Conservation (phyloP, 1,140 invertebrate species). For the Diorhabda elongata region DNA sequence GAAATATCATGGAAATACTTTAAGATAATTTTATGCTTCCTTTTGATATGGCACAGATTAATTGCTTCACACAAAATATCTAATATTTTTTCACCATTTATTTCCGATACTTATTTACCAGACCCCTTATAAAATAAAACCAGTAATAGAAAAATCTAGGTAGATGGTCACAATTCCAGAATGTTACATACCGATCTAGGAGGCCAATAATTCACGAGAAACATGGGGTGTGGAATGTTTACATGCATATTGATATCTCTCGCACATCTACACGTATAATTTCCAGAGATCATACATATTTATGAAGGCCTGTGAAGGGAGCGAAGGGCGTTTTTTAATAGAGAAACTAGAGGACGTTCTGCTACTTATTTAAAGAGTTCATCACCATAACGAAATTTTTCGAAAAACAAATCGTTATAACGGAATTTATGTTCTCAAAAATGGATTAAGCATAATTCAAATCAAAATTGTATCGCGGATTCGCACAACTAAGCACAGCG, state of each 20-base stretch:
- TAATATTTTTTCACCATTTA: too few species aligned
- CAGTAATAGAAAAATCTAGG: conserved; percentile 9
- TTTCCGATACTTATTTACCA: too few species aligned
- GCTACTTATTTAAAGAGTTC: not conserved
- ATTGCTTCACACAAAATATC: too few species aligned
- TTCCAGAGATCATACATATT: conserved; percentile 40
- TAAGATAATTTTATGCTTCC: too few species aligned
- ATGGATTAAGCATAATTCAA: too few species aligned
- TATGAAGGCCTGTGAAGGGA: conserved; percentile 29
- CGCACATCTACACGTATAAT: conserved; percentile 46
- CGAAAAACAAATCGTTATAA: too few species aligned
- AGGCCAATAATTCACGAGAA: conserved; percentile 38
- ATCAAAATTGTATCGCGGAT: too few species aligned
- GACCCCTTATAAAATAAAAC: not conserved
- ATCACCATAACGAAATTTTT: too few species aligned
- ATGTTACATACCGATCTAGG: conserved; percentile 34
- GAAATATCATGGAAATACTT: too few species aligned
- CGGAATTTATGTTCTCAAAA: too few species aligned
- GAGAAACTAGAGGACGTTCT: not conserved
- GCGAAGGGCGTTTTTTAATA: not conserved
- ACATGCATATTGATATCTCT: conserved; percentile 48
- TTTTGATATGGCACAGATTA: too few species aligned
- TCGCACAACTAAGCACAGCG: too few species aligned
- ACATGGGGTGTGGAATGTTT: conserved; percentile 44
- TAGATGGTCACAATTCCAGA: conserved; percentile 22